These are phyloP conservation scores for Meiosimyza decipiens DNA, from an alignment of 2,888 invertebrate species.

Conservation along the genomic window DNA sequence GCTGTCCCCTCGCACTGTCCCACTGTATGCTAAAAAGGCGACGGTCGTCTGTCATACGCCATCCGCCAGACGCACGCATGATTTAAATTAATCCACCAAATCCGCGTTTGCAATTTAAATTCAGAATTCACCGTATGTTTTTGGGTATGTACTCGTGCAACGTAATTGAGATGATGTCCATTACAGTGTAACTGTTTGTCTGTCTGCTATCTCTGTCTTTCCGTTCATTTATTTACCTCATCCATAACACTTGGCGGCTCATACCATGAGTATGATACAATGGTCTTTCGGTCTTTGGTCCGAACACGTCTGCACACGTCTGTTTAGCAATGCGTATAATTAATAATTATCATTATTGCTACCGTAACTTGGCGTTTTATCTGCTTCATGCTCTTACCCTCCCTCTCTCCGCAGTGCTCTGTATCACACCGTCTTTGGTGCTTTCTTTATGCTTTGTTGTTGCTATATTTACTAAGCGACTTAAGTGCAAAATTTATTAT, in stretches of 20 bases:
- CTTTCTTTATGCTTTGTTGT: slow-evolving; percentile 8
- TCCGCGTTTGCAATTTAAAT: slow-evolving; percentile 35
- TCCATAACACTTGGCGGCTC: no score
- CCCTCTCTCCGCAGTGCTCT: neutral
- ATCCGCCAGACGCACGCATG: slow-evolving; percentile 27
- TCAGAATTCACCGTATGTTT: neutral
- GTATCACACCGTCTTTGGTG: neutral
- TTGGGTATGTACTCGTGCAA: neutral
- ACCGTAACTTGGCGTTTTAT: slow-evolving; percentile 12
- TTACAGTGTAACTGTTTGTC: slow-evolving; percentile 13
- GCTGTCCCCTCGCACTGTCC: no score
- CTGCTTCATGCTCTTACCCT: neutral
- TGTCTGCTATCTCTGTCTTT: neutral
- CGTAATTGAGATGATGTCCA: slow-evolving; percentile 31
- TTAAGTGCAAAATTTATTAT: slow-evolving; percentile 35
- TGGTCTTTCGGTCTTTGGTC: neutral
- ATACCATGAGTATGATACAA: no score
- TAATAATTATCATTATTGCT: slow-evolving; percentile 50
- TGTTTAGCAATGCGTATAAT: slow-evolving; percentile 49
- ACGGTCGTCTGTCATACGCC: slow-evolving; percentile 8
- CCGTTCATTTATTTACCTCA: neutral
- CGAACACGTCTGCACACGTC: neutral
- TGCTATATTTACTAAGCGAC: slow-evolving; percentile 1
- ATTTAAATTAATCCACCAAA: slow-evolving; percentile 35
- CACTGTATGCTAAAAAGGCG: neutral